Percentiles rank a stretch among this genome's conserved stretches.
Evolutionary conservation across 2,888 invertebrate species (phyloP).

Genomic region (Cosmopolites sordidus): DNA sequence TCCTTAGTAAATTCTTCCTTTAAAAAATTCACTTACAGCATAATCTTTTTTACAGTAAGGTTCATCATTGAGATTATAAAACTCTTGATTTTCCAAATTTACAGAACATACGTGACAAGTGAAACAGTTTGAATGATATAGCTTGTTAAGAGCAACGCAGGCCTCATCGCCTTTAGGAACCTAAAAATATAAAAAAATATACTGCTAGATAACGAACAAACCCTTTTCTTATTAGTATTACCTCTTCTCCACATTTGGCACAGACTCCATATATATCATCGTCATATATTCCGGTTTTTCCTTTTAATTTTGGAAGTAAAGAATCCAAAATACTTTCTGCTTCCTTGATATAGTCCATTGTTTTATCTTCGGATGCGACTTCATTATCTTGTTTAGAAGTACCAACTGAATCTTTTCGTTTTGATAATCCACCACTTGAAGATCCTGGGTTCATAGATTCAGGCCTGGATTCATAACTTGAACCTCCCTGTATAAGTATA

Average conservation of each 20-base stretch:
- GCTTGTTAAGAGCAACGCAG: conserved; percentile 95
- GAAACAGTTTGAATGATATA: conserved; percentile 94
- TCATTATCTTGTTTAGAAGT: conserved; percentile 36
- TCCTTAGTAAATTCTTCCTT: too few relatives aligned
- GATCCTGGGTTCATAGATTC: conserved; percentile 87
- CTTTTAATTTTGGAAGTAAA: conserved; percentile 30
- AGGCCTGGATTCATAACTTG: conserved; percentile 82
- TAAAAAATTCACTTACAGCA: conserved; percentile 62
- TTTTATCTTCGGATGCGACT: conserved; percentile 1
- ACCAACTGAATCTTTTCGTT: conserved; percentile 65
- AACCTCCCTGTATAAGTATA: too few relatives aligned
- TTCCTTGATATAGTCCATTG: too few relatives aligned
- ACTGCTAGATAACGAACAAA: too few relatives aligned
- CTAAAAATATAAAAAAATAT: conserved; percentile 26
- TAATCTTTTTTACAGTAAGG: conserved; percentile 97
- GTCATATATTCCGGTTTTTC: conserved; percentile 45
- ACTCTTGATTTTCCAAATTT: conserved; percentile 88
- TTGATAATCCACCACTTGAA: conserved; percentile 62
- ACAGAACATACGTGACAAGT: conserved; percentile 84
- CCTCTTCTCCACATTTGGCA: conserved; percentile 85
- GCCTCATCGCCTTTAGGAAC: conserved; percentile 87
- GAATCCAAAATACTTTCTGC: too few relatives aligned
- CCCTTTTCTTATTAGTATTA: too few relatives aligned
- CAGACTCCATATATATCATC: conserved; percentile 67
- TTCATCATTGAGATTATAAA: conserved; percentile 93